phyloP scores from a whole-genome alignment of 1,140 invertebrate genomes.

The Drosophila nannoptera region DNA sequence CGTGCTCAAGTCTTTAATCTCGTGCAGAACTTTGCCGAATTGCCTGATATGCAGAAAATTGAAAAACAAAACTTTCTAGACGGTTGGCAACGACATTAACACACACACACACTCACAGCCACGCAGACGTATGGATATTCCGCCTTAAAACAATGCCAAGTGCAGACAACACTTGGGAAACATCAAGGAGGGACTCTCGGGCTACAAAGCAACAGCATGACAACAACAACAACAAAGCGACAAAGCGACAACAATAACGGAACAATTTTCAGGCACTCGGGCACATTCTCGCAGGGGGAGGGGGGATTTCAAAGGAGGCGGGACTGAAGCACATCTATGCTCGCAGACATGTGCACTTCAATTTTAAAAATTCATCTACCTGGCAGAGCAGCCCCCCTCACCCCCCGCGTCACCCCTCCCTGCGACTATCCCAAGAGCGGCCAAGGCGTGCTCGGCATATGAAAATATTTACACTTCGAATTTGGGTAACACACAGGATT shows the following conservation, averaged over 20 bases:
- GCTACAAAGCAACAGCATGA: constrained; percentile 22
- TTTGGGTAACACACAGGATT: no score
- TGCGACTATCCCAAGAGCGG: background rate
- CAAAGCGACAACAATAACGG: constrained; percentile 48
- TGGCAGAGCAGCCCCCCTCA: no score
- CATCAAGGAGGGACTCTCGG: constrained; percentile 24
- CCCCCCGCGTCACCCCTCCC: no score
- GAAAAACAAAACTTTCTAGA: constrained; percentile 76
- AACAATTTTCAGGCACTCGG: constrained; percentile 75
- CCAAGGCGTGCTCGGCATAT: background rate
- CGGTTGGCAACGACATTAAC: constrained; percentile 22
- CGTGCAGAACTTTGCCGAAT: constrained; percentile 58
- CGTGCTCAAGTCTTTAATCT: constrained; percentile 73
- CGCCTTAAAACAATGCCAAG: constrained; percentile 63
- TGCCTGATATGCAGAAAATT: constrained; percentile 77
- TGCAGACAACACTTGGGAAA: constrained; percentile 48
- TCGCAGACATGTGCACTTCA: constrained; percentile 48
- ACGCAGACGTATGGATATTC: background rate
- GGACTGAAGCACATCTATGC: constrained; percentile 72
- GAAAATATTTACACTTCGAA: no score
- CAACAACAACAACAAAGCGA: constrained; percentile 60
- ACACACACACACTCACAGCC: constrained; percentile 25
- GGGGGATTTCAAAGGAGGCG: constrained; percentile 81
- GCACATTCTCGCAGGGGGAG: constrained; percentile 79
- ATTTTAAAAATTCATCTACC: constrained; percentile 22